Conservation (phyloP, 2,113 vertebrate genomes). For the Cebidichthys violaceus region DNA sequence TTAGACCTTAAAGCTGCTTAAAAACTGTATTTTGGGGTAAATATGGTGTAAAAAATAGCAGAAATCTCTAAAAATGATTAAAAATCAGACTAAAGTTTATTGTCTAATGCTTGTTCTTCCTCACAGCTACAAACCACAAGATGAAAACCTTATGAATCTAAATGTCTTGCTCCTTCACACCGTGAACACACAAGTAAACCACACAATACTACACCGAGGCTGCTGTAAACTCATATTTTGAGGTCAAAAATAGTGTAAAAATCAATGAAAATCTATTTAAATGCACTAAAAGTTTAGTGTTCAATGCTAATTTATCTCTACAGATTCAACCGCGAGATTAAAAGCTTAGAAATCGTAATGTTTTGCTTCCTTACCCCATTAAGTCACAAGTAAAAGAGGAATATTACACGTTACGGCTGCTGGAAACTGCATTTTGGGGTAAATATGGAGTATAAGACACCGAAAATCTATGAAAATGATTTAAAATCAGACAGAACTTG, state of each 20-base stretch:
- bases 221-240: not conserved
- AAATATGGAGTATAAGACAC: not conserved
- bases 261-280: not conserved
- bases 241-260: not conserved
- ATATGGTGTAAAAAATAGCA: not conserved
- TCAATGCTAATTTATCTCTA: not conserved
- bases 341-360: not conserved
- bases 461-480: not conserved
- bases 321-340: not conserved
- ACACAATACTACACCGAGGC: not conserved
- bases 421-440: not conserved
- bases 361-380: no score
- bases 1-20: no score
- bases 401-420: not conserved
- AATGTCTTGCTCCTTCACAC: no score
- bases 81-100: not conserved
- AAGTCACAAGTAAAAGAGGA: not conserved
- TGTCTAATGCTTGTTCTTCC: not conserved
- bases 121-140: not conserved
- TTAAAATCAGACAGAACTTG: no score
- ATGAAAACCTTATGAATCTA: accelerated
- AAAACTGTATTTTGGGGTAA: not conserved
- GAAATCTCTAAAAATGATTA: no score
- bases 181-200: not conserved
- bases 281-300: not conserved